These are phyloP conservation scores for Lanistes nyassanus DNA, from an alignment of 1,140 invertebrate genomes.

Conservation along the genomic window DNA sequence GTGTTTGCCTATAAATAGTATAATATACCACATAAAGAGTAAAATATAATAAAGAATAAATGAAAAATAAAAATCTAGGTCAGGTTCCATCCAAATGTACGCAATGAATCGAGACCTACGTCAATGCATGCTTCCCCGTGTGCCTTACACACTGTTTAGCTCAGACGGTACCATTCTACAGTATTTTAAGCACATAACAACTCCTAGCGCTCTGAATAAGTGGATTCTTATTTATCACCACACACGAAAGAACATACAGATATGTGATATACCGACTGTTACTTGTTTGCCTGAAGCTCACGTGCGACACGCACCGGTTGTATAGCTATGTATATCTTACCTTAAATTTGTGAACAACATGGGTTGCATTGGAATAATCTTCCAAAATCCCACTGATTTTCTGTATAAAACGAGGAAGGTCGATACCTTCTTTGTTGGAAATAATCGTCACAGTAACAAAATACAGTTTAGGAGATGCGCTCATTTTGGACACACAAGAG, in stretches of 20 bases:
- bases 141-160: not conserved
- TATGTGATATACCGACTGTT: not conserved
- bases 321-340: constrained; percentile 23
- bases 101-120: no score
- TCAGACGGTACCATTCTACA: not conserved
- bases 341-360: constrained; percentile 44
- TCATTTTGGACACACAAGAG: not conserved
- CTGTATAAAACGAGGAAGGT: constrained; percentile 34
- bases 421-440: constrained; percentile 37
- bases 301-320: not conserved
- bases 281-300: no score
- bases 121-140: not conserved
- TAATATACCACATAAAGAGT: not conserved
- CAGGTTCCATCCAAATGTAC: no score
- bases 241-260: not conserved
- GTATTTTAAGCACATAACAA: not conserved
- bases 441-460: constrained; percentile 31
- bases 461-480: constrained; percentile 26
- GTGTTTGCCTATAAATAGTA: not conserved
- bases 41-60: constrained; percentile 5
- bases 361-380: constrained; percentile 38
- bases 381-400: constrained; percentile 36
- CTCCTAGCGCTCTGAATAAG: no score
- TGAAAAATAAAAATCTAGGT: constrained; percentile 3
- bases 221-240: not conserved